phyloP scores from a whole-genome alignment of 1,140 invertebrate genomes.

The Ylistrum balloti region DNA sequence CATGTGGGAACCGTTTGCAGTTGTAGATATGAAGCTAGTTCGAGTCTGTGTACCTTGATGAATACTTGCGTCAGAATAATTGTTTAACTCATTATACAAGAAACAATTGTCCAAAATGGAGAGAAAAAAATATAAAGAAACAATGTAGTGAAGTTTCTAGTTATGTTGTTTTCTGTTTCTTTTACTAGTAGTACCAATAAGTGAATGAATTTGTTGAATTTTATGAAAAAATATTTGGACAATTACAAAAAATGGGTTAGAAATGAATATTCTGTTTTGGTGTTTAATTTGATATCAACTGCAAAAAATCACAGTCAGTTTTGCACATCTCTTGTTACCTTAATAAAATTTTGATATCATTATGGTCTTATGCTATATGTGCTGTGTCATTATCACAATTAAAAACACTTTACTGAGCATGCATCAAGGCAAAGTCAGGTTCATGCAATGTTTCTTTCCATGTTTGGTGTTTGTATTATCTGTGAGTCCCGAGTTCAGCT shows the following conservation, averaged over 20 bases:
- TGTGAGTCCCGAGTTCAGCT: background rate
- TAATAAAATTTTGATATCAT: background rate
- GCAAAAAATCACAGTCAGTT: background rate
- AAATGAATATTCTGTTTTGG: constrained; percentile 16
- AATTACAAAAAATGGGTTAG: constrained; percentile 34
- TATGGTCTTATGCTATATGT: background rate
- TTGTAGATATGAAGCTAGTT: background rate
- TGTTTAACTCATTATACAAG: background rate
- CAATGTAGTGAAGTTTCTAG: too few relatives aligned
- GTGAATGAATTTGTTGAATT: background rate
- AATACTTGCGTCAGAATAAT: background rate
- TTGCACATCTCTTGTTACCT: constrained; percentile 22
- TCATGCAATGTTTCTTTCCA: background rate
- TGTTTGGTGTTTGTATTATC: constrained; percentile 33
- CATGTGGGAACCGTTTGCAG: too few relatives aligned
- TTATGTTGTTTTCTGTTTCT: background rate
- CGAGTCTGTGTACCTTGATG: constrained; percentile 11
- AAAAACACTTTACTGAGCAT: background rate
- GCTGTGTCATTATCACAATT: background rate
- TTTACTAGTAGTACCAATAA: background rate
- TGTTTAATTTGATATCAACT: background rate
- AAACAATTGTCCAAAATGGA: background rate
- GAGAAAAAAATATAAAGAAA: too few relatives aligned
- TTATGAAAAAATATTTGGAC: background rate
- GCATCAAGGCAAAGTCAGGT: background rate